A percentile compares a stretch with the other conserved stretches of the same genome.
phyloP scores from a whole-genome alignment of 1,140 invertebrate species.

The Adoxophyes honmai region DNA sequence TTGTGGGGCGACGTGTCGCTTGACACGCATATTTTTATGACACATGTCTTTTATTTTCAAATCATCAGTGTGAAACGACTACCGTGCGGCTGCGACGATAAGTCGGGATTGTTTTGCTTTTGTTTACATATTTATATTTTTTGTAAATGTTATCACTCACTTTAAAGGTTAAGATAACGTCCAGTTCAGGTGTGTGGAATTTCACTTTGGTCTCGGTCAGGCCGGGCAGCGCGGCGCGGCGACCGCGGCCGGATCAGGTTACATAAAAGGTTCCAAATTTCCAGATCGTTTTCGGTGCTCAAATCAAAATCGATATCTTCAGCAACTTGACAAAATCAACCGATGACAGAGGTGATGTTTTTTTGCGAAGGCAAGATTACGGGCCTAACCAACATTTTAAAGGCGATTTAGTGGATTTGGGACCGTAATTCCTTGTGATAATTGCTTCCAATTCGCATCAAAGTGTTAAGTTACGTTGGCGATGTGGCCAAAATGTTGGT shows the following conservation, averaged over 20 bases:
- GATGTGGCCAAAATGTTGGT: slow-evolving; percentile 42
- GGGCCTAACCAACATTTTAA: not conserved
- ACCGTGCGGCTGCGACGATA: slow-evolving; percentile 55
- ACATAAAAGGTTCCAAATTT: slow-evolving; percentile 62
- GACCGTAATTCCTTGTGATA: slow-evolving; percentile 17
- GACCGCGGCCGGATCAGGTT: slow-evolving; percentile 54
- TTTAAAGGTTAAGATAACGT: slow-evolving; percentile 15
- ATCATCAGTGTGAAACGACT: slow-evolving; percentile 67
- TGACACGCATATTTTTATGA: slow-evolving; percentile 70
- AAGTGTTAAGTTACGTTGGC: slow-evolving; percentile 35
- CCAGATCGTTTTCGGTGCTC: slow-evolving; percentile 65
- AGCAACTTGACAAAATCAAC: slow-evolving; percentile 62
- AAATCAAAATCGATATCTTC: slow-evolving; percentile 66
- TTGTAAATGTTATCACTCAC: slow-evolving; percentile 1
- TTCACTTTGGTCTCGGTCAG: not conserved
- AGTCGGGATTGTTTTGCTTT: slow-evolving; percentile 32
- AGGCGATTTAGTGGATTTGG: slow-evolving; percentile 9
- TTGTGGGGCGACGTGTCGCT: slow-evolving; percentile 50
- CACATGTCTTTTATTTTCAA: slow-evolving; percentile 58
- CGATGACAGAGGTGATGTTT: slow-evolving; percentile 38
- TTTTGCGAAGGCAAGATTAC: slow-evolving; percentile 19
- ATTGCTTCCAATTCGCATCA: slow-evolving; percentile 6
- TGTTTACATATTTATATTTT: slow-evolving; percentile 21
- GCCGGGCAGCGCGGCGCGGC: slow-evolving; percentile 10
- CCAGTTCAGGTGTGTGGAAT: slow-evolving; percentile 1